Base-by-base conservation (phyloP, 2,113 vertebrate genomes). In the Oxyruncus cristatus region DNA sequence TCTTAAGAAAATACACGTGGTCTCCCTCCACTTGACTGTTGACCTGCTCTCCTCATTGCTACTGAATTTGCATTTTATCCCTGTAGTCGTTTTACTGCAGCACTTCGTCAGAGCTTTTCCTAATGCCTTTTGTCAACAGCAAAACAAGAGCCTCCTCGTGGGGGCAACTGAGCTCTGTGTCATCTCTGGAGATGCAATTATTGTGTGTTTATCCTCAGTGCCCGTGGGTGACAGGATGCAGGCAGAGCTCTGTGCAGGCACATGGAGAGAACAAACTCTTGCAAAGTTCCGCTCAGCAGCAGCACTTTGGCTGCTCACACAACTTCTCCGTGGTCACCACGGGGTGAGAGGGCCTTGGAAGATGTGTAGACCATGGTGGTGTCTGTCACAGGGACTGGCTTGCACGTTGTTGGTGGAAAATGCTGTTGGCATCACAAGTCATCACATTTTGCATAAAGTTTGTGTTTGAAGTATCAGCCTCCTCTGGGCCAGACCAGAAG, bases 151-250 rank as follows among this genome's bases (percentile, higher is more conserved):
- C 53, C 81, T 74, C 97, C 98, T 98, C 84, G 26, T 33, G 97
- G 96, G 98, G 88, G 30, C 55, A 84, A 56, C 96, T 94, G 96
- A 27, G 92, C 97, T 97, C 63, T 75, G 12, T 75, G 94, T 94
- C 62, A 96, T 98, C 99, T 98, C 98, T 72, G 46, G 98, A 98
- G 99, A 97, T 80, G 92, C 97, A 98, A 98, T 99, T 99, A 98
- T 92, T 97, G 93, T 97, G 92, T 97, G 92, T 97, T 97, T 96
- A 68, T 93, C 74, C 23, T 39, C n/a, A 44, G 5, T 87, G 59
- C 85, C 85, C 77, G 80, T 53, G 76, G 91, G 81, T 17, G 62
- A n/a, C 8, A 5, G 24, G 52, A 14, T 20, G 37, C 55, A n/a
- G 80, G 32, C 44, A 33, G 44, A 3, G 58, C 37, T 47, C 21